A percentile compares a stretch with the other conserved stretches of the same genome.
phyloP scores from a whole-genome alignment of 2,113 vertebrate genomes.

The Cichladusa arquata region DNA sequence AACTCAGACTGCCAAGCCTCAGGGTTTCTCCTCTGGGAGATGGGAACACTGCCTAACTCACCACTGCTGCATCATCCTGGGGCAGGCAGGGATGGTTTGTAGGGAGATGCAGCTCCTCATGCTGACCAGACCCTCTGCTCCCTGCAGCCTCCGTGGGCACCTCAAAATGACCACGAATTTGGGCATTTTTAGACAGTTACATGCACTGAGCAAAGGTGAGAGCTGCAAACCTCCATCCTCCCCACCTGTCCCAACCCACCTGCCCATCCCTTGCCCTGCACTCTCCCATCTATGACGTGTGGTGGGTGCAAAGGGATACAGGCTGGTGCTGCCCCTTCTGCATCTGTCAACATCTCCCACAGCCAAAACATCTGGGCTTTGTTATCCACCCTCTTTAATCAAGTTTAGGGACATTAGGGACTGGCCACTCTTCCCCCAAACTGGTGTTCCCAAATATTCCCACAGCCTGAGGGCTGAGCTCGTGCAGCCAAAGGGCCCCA shows the following conservation, averaged over 20 bases:
- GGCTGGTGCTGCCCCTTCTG: not conserved
- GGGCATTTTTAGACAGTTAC: not conserved
- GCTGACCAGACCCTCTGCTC: not conserved
- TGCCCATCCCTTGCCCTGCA: not conserved
- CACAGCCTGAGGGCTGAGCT: not conserved
- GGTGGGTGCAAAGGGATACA: not conserved
- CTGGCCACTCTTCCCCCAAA: not conserved
- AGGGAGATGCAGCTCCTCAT: not conserved
- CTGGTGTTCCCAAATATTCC: not conserved
- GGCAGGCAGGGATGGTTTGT: not conserved
- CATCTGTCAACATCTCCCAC: not conserved
- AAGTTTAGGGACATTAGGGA: no score
- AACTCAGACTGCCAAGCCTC: not conserved
- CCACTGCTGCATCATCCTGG: not conserved
- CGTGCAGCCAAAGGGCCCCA: not conserved
- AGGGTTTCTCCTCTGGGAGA: not conserved
- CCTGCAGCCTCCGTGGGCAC: accelerated
- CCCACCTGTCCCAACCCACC: not conserved
- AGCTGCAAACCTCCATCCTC: not conserved
- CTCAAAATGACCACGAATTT: not conserved
- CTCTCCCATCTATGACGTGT: accelerated
- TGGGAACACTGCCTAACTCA: not conserved
- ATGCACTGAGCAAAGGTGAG: accelerated
- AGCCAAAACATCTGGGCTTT: not conserved
- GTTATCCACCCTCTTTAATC: not conserved